Evolutionary conservation across 2,888 invertebrate genomes (phyloP).

Genomic region (Netelia melanura): DNA sequence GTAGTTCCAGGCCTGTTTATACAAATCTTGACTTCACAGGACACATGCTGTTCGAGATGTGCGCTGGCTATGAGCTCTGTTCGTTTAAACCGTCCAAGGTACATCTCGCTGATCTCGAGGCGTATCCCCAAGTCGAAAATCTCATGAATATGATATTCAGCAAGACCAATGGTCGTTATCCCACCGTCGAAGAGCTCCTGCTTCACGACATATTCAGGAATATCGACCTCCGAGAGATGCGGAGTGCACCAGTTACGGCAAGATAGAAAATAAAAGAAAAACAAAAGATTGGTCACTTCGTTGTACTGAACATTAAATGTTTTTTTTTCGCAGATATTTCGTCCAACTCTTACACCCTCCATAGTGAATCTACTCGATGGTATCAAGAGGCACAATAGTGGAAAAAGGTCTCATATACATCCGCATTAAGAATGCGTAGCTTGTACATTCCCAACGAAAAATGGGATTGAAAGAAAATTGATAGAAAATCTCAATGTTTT

Average conservation of each 20-base stretch:
- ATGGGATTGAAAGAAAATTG: background rate
- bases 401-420: constrained; percentile 77
- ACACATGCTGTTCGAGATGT: constrained; percentile 96
- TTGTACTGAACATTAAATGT: background rate
- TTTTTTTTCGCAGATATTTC: constrained; percentile 80
- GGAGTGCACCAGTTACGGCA: constrained; percentile 92
- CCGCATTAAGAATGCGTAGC: constrained; percentile 5
- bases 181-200: constrained; percentile 92
- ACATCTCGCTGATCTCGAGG: constrained; percentile 89
- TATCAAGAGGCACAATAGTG: constrained; percentile 79
- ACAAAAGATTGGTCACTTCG: background rate
- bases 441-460: constrained; percentile 1
- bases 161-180: constrained; percentile 88
- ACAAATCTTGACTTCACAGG: constrained; percentile 81
- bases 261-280: constrained; percentile 74
- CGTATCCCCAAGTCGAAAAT: constrained; percentile 92
- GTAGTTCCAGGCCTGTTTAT: background rate
- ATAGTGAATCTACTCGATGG: constrained; percentile 81
- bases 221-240: constrained; percentile 95
- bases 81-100: constrained; percentile 91
- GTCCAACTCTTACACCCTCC: constrained; percentile 81
- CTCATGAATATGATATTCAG: constrained; percentile 92
- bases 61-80: constrained; percentile 93
- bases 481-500: no score
- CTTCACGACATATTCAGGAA: constrained; percentile 94